A percentile compares a stretch with the other conserved stretches of the same genome.
These are phyloP conservation scores for Merodon equestris DNA, from an alignment of 2,888 invertebrate genomes.

Conservation along the genomic window DNA sequence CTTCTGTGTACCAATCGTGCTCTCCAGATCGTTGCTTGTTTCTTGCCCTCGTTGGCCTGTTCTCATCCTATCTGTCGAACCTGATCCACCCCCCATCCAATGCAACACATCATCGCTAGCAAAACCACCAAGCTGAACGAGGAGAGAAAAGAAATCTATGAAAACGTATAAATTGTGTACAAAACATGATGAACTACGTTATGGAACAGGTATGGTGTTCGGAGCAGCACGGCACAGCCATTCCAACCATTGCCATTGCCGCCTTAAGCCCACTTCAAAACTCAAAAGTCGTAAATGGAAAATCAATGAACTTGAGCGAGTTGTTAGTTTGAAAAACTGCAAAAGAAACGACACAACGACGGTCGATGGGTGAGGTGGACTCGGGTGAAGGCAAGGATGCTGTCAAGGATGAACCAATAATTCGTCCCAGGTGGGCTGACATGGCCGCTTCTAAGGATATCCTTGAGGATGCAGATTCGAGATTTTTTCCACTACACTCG, in stretches of 20 bases:
- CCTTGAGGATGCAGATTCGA: constrained; percentile 16
- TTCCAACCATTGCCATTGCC: constrained; percentile 47
- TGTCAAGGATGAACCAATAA: constrained; percentile 63
- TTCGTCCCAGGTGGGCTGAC: constrained; percentile 51
- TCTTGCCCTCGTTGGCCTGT: constrained; percentile 21
- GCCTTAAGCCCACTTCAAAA: constrained; percentile 64
- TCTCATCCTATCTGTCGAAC: neutral
- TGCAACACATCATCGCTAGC: too few relatives aligned
- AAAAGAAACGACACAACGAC: neutral
- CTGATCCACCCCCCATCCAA: too few relatives aligned
- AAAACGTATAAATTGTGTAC: constrained; percentile 59
- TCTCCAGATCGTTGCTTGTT: constrained; percentile 28
- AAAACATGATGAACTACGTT: constrained; percentile 63
- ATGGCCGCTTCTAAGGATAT: constrained; percentile 48
- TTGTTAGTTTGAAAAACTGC: constrained; percentile 57
- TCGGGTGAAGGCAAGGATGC: constrained; percentile 19
- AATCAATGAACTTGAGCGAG: constrained; percentile 68
- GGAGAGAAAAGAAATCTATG: constrained; percentile 10
- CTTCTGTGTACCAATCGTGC: constrained; percentile 12
- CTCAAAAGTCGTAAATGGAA: constrained; percentile 67
- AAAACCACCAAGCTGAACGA: too few relatives aligned
- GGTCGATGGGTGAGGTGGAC: neutral
- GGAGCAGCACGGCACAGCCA: neutral
- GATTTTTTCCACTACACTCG: too few relatives aligned
- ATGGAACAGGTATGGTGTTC: neutral